phyloP scores from a whole-genome alignment of 2,888 invertebrate species.

The Notocelia uddmanniana region DNA sequence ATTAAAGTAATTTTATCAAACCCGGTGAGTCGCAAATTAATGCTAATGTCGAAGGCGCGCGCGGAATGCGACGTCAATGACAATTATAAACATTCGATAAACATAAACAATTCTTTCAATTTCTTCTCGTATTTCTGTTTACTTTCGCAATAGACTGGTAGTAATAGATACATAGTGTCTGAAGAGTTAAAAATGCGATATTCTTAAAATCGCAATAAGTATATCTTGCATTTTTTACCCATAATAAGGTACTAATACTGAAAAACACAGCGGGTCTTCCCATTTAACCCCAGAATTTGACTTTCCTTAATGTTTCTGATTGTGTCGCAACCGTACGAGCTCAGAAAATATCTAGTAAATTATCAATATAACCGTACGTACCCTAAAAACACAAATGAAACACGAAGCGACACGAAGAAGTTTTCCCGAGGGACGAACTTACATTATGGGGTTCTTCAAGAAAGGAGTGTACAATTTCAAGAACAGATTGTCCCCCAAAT shows the following conservation, averaged over 20 bases:
- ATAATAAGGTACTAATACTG: too few species aligned
- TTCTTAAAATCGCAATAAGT: neutral
- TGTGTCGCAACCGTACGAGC: too few species aligned
- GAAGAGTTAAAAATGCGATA: slow-evolving; percentile 3
- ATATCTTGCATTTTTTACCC: neutral
- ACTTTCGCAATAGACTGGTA: slow-evolving; percentile 21
- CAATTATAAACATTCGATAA: slow-evolving; percentile 60
- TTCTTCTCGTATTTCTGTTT: slow-evolving; percentile 41
- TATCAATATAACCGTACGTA: too few species aligned
- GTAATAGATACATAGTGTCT: slow-evolving; percentile 3
- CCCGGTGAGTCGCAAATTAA: slow-evolving; percentile 70
- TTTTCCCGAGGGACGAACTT: too few species aligned
- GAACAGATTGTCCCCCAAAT: too few species aligned
- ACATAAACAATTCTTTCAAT: slow-evolving; percentile 59
- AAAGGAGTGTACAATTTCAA: too few species aligned
- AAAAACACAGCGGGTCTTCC: neutral
- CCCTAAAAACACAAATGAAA: too few species aligned
- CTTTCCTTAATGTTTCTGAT: neutral
- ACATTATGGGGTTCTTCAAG: too few species aligned
- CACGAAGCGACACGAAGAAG: too few species aligned
- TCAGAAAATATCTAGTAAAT: too few species aligned
- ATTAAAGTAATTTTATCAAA: slow-evolving; percentile 54
- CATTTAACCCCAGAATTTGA: neutral
- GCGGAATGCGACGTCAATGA: slow-evolving; percentile 63
- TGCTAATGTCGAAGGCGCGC: slow-evolving; percentile 65